phyloP scores from a whole-genome alignment of 2,888 invertebrate genomes.

The Pachycephus smyrnensis region DNA sequence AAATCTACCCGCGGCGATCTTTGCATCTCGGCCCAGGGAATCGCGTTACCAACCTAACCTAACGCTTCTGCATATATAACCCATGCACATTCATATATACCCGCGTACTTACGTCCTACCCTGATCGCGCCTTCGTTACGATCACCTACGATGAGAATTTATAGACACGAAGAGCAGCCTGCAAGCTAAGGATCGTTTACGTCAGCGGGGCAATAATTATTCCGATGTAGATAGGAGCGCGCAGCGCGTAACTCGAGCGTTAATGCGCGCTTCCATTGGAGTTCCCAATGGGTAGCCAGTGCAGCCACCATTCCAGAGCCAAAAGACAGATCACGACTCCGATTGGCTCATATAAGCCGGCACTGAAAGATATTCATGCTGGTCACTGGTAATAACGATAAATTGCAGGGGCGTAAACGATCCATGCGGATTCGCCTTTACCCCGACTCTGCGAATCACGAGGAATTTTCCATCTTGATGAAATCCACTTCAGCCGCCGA shows the following conservation, averaged over 20 bases:
- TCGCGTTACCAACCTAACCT: background rate
- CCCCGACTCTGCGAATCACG: background rate
- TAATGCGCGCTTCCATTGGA: conserved; percentile 46
- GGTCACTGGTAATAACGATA: conserved; percentile 59
- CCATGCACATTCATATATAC: background rate
- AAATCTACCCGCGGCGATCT: background rate
- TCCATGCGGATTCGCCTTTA: background rate
- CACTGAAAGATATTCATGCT: conserved; percentile 53
- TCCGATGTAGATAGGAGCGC: conserved; percentile 57
- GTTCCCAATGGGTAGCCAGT: conserved; percentile 16
- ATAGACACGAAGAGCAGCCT: background rate
- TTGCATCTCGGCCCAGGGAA: background rate
- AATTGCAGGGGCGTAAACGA: conserved; percentile 53
- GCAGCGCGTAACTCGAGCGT: conserved; percentile 58
- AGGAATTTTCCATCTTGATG: background rate
- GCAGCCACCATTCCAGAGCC: conserved; percentile 30
- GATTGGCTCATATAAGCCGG: conserved; percentile 46
- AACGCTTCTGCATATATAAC: background rate
- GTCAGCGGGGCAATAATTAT: conserved; percentile 56
- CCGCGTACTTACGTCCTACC: background rate
- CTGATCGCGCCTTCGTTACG: background rate
- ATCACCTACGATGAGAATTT: background rate
- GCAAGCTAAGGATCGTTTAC: conserved; percentile 40
- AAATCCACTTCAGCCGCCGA: background rate
- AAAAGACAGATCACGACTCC: conserved; percentile 46